Base-by-base conservation (phyloP, 2,113 vertebrate species). In the Brachyistius frenatus region DNA sequence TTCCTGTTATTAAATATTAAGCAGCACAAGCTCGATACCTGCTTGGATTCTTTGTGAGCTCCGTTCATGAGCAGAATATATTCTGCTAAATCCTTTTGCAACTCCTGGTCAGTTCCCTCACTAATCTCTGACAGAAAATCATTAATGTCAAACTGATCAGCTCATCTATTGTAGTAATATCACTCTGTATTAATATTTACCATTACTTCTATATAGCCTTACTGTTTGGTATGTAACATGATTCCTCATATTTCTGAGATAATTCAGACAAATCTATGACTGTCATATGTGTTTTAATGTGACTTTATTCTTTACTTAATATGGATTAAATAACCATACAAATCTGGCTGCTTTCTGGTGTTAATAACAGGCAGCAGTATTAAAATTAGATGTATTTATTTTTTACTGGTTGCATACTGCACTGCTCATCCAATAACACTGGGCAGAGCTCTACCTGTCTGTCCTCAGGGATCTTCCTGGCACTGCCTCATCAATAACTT, bases 401-500 rank as follows among this genome's bases (percentile, higher is more conserved):
- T 50, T 65, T 46, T 46, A 41, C 7, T 73, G 63, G 69, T 84
- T 73, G 50, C 60, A 64, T 57, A 41, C 39, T 58, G 55, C 33
- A 78, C 69, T 77, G 46, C 54, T 76, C 50, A 49, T 62, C 61
- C 67, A 44, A 67, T 70, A 78, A 66, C 65, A 60, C 68, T 46
- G 77, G 84, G 83, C 81, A 75, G 52, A 67, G 82, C 77, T 78
- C 79, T 77, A 83, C 86, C 85, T 81, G 74, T 57, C 65, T 73
- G 64, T 86, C 81, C 85, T 85, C 76, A 16, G 87, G 84, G 79
- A 89, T 73, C 65, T 35, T 80, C 63, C 83, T 89, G 83, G 85
- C 81, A 79, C 72, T 75, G 72, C 65, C 56, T 87, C 90, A 85
- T 91, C 87, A 86, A 86, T 91, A 88, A 86, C 88, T 66, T 65